phyloP scores from a whole-genome alignment of 2,797 vertebrate genomes.

The Pipistrellus kuhlii region DNA sequence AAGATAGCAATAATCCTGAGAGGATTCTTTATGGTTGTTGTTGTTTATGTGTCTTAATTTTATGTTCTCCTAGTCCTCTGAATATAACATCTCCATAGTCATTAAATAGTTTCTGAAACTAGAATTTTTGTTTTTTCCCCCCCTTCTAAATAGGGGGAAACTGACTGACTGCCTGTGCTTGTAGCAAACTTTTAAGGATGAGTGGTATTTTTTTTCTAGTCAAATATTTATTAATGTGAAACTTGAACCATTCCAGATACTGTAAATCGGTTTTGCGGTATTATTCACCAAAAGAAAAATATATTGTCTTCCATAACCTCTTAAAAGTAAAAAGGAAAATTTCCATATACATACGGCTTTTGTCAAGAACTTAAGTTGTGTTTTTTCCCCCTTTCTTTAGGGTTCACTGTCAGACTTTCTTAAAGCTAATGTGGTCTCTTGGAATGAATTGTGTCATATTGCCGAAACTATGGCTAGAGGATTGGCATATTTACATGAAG shows the following conservation, averaged over 20 bases:
- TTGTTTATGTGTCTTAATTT: slow-evolving; percentile 7
- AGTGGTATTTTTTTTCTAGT: slow-evolving; percentile 1
- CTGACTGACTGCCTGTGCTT: not conserved
- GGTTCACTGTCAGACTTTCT: slow-evolving; percentile 97
- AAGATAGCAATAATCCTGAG: not conserved
- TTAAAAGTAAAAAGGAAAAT: slow-evolving; percentile 50
- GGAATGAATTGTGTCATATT: slow-evolving; percentile 97
- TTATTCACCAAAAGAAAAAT: slow-evolving; percentile 45
- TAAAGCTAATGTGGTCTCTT: slow-evolving; percentile 97
- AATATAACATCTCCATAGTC: not conserved
- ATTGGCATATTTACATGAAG: slow-evolving; percentile 96
- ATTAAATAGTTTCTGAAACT: slow-evolving; percentile 24
- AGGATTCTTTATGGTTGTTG: not conserved
- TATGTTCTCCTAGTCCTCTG: not conserved
- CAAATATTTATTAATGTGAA: slow-evolving; percentile 55
- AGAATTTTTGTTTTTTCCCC: not conserved
- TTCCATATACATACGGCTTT: slow-evolving; percentile 34
- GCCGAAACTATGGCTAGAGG: slow-evolving; percentile 94
- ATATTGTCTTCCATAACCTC: not conserved
- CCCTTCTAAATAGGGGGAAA: not conserved
- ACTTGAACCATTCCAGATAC: slow-evolving; percentile 31
- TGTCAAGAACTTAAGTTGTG: slow-evolving; percentile 62
- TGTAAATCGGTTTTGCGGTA: slow-evolving; percentile 2
- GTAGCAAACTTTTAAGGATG: slow-evolving; percentile 19
- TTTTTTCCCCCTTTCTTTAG: slow-evolving; percentile 84